Conservation (phyloP, 1,140 invertebrate genomes). For the Ceratina japonica region DNA sequence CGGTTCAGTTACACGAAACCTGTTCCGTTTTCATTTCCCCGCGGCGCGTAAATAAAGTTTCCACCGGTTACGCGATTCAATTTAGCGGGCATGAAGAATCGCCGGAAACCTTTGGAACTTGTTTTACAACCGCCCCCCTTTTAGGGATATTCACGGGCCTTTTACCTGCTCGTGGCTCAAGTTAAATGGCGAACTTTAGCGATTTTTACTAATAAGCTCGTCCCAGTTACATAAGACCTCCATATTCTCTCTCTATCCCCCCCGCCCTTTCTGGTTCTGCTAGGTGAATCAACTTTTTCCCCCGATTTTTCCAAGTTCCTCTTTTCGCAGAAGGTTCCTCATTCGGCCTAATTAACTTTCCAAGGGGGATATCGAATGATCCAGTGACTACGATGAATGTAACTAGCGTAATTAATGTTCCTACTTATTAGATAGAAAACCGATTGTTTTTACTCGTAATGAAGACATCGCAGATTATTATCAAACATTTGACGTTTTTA, state of each 20-base stretch:
- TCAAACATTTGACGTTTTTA: not conserved
- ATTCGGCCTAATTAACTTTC: conserved; percentile 39
- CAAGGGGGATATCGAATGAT: conserved; percentile 32
- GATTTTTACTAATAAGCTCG: conserved; percentile 53
- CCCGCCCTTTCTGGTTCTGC: conserved; percentile 20
- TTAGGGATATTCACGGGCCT: conserved; percentile 28
- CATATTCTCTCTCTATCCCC: no score
- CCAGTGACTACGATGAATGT: not conserved
- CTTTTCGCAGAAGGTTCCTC: conserved; percentile 26
- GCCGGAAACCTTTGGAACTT: conserved; percentile 23
- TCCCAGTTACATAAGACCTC: conserved; percentile 39
- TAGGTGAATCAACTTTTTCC: conserved; percentile 42
- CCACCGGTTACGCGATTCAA: conserved; percentile 10
- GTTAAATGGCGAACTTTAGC: conserved; percentile 29
- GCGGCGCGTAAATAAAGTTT: conserved; percentile 25
- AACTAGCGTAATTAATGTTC: not conserved
- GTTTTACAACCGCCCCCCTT: conserved; percentile 13
- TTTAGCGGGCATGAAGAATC: conserved; percentile 25
- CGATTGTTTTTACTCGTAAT: not conserved
- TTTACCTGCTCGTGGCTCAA: conserved; percentile 5
- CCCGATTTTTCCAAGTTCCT: conserved; percentile 49
- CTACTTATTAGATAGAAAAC: not conserved
- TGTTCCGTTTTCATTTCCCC: conserved; percentile 12
- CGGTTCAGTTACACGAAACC: not conserved
- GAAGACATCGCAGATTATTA: not conserved